These are phyloP conservation scores for Choloepus hoffmanni DNA, from an alignment of 2,113 vertebrate species.

Conservation along the genomic window DNA sequence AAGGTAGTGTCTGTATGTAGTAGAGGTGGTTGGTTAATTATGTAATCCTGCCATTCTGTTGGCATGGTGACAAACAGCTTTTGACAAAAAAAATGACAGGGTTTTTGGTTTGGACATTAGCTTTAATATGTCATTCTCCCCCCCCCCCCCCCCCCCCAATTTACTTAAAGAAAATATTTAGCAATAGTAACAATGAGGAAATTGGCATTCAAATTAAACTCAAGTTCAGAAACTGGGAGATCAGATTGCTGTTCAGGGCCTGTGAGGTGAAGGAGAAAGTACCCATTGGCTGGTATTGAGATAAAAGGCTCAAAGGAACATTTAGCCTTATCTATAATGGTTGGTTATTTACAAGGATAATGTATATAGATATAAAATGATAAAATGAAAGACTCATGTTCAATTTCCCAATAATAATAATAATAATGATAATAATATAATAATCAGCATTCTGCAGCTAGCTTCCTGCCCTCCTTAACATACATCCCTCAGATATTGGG, in stretches of 20 bases:
- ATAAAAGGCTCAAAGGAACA: neutral
- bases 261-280: neutral
- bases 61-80: neutral
- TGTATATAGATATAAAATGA: too few species aligned
- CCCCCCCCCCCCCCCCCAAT: neutral
- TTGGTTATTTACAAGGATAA: neutral
- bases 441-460: neutral
- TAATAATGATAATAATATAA: neutral
- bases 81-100: neutral
- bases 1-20: neutral
- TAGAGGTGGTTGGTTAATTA: neutral
- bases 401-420: neutral
- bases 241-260: neutral
- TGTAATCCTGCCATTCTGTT: neutral
- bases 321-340: neutral
- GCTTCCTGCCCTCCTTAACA: neutral
- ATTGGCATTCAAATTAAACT: neutral
- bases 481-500: neutral
- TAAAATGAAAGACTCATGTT: neutral
- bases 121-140: neutral
- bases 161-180: neutral
- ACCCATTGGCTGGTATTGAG: neutral
- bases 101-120: neutral
- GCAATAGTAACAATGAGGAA: neutral
- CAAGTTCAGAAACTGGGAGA: neutral